A percentile compares a stretch with the other conserved stretches of the same genome.
phyloP scores from a whole-genome alignment of 2,113 vertebrate species.

The Ophthalmotilapia sp. region DNA sequence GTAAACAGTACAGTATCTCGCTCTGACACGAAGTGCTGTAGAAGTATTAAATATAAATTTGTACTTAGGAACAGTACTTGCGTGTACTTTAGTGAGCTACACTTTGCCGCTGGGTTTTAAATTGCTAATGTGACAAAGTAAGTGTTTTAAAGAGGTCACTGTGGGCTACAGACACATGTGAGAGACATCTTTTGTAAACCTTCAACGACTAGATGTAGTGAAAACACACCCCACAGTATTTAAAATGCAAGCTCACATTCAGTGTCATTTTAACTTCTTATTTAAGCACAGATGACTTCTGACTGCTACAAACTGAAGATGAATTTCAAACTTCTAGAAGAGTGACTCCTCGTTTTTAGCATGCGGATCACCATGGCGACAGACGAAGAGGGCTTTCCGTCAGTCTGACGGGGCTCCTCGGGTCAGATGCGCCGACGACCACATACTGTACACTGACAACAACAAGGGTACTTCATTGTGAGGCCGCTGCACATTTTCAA shows the following conservation, averaged over 20 bases:
- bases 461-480: not conserved
- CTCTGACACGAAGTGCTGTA: not conserved
- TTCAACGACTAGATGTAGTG: not conserved
- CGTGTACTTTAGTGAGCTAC: not conserved
- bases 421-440: not conserved
- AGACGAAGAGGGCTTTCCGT: not conserved
- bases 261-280: not conserved
- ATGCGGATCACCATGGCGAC: not conserved
- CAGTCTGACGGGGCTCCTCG: not conserved
- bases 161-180: not conserved
- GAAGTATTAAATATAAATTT: not conserved
- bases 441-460: not conserved
- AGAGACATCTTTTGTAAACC: not conserved
- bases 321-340: not conserved
- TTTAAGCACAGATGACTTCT: not conserved
- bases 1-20: not conserved
- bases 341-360: rapidly evolving
- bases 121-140: not conserved
- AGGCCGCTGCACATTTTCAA: not conserved
- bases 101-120: not conserved
- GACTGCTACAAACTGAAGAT: not conserved
- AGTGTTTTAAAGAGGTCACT: not conserved
- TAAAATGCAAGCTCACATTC: not conserved
- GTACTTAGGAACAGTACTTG: not conserved
- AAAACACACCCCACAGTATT: not conserved